Evolutionary conservation across 2,888 invertebrate genomes (phyloP), one percentile per base, ranked within the genome.

Genomic region (Rhorus exstirpatorius): DNA sequence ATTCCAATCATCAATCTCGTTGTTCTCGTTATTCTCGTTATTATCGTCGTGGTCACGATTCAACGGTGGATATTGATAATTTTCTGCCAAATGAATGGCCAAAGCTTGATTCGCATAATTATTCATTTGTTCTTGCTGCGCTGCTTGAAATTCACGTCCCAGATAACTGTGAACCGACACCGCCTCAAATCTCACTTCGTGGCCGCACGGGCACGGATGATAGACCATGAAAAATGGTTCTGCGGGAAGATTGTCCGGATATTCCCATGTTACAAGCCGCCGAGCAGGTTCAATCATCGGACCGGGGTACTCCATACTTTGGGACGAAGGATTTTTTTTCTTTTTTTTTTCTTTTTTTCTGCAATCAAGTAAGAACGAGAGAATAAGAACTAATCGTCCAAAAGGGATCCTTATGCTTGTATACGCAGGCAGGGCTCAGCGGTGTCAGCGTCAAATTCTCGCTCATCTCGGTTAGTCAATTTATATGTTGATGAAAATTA

Each of bases 131-230:
- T 53, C 44, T 26, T 6, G 38, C 53, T 19, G 71, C 21, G 12
- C 55, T 3, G 26, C 31, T 21, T 44, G 51, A 2, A 68, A 10
- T 26, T 53, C 17, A 0, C 31, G 61, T n/a, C 31, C 14, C 31
- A 44, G 21, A 55, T 77, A 61, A 58, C 17, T 38, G 10, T 61
- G 55, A 1, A 82, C 21, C n/a, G 49, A 3, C 3, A 77, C 31
- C 4, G 74, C 51, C 7, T 58, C 68, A 12, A 68, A 44, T 14
- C 41, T 67, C 12, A 63, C 7, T 8, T 68, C 79, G 19, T 31
- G 4, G 3, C 79, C 79, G 12, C 81, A 82, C 1, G 55, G 12
- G 10, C 81, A 82, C 1, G 53, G 68, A 19, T 26, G 44, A 35
- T 68, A 63, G 14, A 74, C 14, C 19, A 82, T 12, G 38, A 55